A percentile compares a stretch with the other conserved stretches of the same genome.
Evolutionary conservation across 1,140 invertebrate species (phyloP).

Genomic region (Scaptomyza hsui): DNA sequence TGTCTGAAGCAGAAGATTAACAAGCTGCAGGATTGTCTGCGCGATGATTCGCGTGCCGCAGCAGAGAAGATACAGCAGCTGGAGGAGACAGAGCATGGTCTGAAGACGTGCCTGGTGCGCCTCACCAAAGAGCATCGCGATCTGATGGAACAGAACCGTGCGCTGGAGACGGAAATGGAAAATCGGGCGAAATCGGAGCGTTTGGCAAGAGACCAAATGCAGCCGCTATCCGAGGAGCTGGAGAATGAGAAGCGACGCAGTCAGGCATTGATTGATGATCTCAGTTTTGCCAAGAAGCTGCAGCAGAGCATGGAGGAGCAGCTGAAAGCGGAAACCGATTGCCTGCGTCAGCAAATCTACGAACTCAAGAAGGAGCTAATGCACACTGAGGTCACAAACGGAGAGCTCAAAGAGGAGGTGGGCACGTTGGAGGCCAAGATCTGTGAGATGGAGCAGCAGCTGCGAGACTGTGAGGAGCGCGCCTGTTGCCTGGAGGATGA

Average conservation of each 20-base stretch:
- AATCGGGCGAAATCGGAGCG: slow-evolving; percentile 66
- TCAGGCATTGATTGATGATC: slow-evolving; percentile 68
- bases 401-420: slow-evolving; percentile 86
- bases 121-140: slow-evolving; percentile 85
- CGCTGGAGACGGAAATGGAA: slow-evolving; percentile 84
- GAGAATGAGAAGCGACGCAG: slow-evolving; percentile 69
- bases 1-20: slow-evolving; percentile 76
- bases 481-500: slow-evolving; percentile 72
- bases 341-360: slow-evolving; percentile 84
- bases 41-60: slow-evolving; percentile 74
- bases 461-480: slow-evolving; percentile 57
- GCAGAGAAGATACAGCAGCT: slow-evolving; percentile 84
- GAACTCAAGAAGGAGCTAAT: slow-evolving; percentile 85
- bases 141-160: slow-evolving; percentile 83
- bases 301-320: slow-evolving; percentile 84
- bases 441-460: slow-evolving; percentile 45
- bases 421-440: slow-evolving; percentile 77
- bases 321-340: slow-evolving; percentile 84
- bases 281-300: slow-evolving; percentile 75
- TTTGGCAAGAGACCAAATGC: slow-evolving; percentile 48
- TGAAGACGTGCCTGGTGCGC: slow-evolving; percentile 85
- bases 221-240: slow-evolving; percentile 60
- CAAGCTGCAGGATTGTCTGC: slow-evolving; percentile 74
- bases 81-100: slow-evolving; percentile 85
- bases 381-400: slow-evolving; percentile 86